A percentile compares a stretch with the other conserved stretches of the same genome.
phyloP scores from a whole-genome alignment of 2,113 vertebrate genomes.

The Trachemys scripta region DNA sequence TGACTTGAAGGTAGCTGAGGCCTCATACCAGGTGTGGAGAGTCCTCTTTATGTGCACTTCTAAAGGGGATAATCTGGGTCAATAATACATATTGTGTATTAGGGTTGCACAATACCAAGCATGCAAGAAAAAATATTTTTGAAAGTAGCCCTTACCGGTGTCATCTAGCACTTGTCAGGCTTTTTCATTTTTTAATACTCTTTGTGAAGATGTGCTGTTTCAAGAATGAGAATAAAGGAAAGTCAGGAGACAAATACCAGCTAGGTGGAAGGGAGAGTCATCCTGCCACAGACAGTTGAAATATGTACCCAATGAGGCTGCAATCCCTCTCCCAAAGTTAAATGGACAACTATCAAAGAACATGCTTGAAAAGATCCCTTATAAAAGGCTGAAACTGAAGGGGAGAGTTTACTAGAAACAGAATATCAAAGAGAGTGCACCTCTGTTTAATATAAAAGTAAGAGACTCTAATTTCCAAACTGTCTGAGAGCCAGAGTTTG shows the following conservation, averaged over 20 bases:
- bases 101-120: background rate
- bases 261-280: background rate
- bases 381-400: background rate
- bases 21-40: background rate
- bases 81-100: background rate
- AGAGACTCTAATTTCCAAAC: background rate
- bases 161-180: background rate
- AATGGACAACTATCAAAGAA: background rate
- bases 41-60: background rate
- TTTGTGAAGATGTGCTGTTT: background rate
- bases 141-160: background rate
- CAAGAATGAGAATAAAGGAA: background rate
- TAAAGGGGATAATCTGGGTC: background rate
- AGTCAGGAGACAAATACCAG: background rate
- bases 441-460: background rate
- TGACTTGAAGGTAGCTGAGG: background rate
- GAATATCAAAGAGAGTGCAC: background rate
- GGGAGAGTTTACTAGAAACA: background rate
- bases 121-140: background rate
- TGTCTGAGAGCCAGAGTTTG: background rate
- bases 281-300: background rate
- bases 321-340: background rate
- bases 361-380: background rate
- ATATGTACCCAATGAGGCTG: background rate
- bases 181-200: background rate